Base-by-base conservation (phyloP, 2,797 vertebrate genomes). In the Odontamblyopus lacepedii region DNA sequence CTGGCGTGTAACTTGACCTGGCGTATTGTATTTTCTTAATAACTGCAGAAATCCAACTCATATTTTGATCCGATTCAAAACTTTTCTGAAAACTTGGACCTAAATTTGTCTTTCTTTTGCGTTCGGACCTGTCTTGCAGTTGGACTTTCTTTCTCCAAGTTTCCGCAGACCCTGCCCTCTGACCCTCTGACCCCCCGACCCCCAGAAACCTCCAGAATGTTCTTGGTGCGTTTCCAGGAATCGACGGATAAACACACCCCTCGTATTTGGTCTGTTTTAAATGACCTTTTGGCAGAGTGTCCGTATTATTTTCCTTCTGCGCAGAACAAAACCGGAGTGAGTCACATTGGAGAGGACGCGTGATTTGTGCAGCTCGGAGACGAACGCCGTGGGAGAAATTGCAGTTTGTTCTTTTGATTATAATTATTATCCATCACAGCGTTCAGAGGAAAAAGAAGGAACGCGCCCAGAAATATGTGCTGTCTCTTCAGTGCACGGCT, bases 331-430 rank as follows among this genome's bases (percentile, higher is more conserved):
- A 66, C 16, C 26, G 13, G 26, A 11, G 38, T n/a, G 44, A 18
- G 5, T 16, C 26, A 30, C 62, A 27, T 26, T 13, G 0, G 62
- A 18, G 62, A 5, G 15, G 38, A 29, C 6, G 13, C 13, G 18
- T 66, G 64, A 29, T 50, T 66, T 66, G 44, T 51, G 15, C 26
- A 2, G 38, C 16, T 65, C 16, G 15, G 5, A 8, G 63, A 48
- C 50, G 26, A 44, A 50, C 41, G 6, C 8, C 27, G 38, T 27
- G 26, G 38, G 3, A 26, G 38, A 44, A 44, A 26, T 26, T n/a
- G 38, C 26, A 7, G 64, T 51, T 27, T 66, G 64, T 66, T 50
- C 64, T 50, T 66, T 66, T 66, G 64, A 50, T 66, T 66, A 50
- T 44, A 30, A 19, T 29, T 15, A 66, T 66, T 66, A 50, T 50